Percentiles rank a stretch among this genome's conserved stretches.
phyloP scores from a whole-genome alignment of 2,113 vertebrate species.

The Balaeniceps rex region DNA sequence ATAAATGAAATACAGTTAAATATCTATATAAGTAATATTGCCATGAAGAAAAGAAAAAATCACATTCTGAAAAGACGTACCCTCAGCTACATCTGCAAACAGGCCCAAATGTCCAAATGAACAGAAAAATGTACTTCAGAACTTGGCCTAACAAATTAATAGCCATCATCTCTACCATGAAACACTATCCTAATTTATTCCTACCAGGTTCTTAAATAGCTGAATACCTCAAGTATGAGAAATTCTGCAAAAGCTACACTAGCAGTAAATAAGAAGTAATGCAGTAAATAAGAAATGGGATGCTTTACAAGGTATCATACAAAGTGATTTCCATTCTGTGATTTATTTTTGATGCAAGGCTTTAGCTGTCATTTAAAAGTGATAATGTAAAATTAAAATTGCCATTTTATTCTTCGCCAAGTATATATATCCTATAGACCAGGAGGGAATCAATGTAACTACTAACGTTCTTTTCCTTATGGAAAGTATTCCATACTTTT shows the following conservation, averaged over 20 bases:
- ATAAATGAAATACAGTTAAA: not conserved
- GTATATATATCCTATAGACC: not conserved
- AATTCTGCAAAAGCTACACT: not conserved
- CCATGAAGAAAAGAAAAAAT: not conserved
- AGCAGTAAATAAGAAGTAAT: not conserved
- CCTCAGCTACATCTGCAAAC: not conserved
- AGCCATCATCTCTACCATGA: not conserved
- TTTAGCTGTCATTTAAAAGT: not conserved
- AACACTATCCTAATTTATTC: not conserved
- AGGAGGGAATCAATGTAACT: not conserved
- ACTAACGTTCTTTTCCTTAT: not conserved
- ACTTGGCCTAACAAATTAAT: not conserved
- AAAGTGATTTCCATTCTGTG: not conserved
- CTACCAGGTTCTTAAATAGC: not conserved
- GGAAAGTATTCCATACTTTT: not conserved
- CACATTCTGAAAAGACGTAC: not conserved
- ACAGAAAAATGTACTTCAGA: not conserved
- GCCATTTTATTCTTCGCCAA: not conserved
- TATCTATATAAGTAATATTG: not conserved
- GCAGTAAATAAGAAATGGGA: not conserved
- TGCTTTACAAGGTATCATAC: not conserved
- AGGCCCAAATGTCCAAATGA: not conserved
- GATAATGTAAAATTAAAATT: not conserved
- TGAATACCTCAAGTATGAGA: not conserved
- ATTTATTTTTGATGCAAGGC: not conserved